These are phyloP conservation scores for Odontomachus brunneus DNA, from an alignment of 1,140 invertebrate genomes.

Conservation along the genomic window DNA sequence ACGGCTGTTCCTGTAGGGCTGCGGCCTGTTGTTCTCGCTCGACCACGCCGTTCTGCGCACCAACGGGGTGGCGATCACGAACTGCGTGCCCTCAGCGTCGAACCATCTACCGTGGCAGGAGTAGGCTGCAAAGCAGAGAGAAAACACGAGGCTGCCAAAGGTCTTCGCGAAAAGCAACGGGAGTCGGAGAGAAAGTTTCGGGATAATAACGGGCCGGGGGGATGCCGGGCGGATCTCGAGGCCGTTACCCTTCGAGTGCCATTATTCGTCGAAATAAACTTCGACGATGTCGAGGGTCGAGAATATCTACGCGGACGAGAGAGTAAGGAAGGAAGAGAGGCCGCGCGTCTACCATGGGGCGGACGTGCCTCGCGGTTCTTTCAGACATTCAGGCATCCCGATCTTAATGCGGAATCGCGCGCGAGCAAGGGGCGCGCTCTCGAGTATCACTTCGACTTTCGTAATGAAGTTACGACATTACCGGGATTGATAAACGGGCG, in stretches of 20 bases:
- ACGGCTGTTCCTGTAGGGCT: conserved; percentile 84
- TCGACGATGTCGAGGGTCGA: conserved; percentile 49
- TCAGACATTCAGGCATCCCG: conserved; percentile 32
- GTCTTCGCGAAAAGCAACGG: conserved; percentile 1
- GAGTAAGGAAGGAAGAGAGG: no score
- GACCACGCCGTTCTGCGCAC: conserved; percentile 84
- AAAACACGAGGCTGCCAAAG: conserved; percentile 28
- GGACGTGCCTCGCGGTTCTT: conserved; percentile 49
- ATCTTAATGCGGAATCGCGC: conserved; percentile 35
- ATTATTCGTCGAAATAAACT: conserved; percentile 71
- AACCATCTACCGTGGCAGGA: conserved; percentile 94
- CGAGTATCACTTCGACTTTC: conserved; percentile 20
- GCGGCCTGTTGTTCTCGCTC: conserved; percentile 82
- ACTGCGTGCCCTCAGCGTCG: conserved; percentile 89
- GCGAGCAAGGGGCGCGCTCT: not conserved
- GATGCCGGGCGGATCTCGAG: conserved; percentile 39
- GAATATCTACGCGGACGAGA: conserved; percentile 9
- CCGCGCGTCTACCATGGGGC: no score
- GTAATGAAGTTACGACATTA: conserved; percentile 56
- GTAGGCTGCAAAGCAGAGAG: conserved; percentile 88
- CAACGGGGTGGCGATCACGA: conserved; percentile 91
- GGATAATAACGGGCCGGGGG: conserved; percentile 51
- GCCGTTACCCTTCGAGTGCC: conserved; percentile 69
- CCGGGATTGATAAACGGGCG: conserved; percentile 42
- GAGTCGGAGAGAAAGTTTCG: conserved; percentile 58